Conservation (phyloP, 2,797 vertebrate species). For the Notolepis coatsorum region DNA sequence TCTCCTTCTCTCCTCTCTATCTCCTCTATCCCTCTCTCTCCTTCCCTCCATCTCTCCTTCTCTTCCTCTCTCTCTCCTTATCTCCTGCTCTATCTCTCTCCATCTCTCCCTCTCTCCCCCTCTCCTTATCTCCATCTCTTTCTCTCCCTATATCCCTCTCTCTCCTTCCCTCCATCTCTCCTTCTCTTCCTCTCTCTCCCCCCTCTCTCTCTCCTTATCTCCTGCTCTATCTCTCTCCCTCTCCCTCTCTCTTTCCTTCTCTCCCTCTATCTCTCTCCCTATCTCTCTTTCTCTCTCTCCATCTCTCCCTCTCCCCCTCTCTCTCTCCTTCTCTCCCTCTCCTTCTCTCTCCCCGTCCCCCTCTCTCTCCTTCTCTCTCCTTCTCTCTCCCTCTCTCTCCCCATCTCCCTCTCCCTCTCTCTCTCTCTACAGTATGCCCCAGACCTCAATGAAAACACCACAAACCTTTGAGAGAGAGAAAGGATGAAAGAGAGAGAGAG, state of each 20-base stretch:
- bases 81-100: no score
- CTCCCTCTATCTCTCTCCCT: neutral
- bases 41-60: no score
- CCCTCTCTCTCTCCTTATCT: neutral
- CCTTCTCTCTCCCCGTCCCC: neutral
- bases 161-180: neutral
- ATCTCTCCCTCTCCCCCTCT: constrained; percentile 20
- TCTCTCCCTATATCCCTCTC: neutral
- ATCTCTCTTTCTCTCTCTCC: neutral
- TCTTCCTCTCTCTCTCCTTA: no score
- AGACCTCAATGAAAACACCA: constrained; percentile 4
- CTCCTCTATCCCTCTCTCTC: no score
- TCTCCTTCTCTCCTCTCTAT: no score
- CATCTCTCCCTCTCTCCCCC: no score
- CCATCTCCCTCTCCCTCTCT: constrained; percentile 22
- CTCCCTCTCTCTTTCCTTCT: neutral
- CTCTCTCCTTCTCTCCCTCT: neutral
- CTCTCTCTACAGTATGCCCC: constrained; percentile 3
- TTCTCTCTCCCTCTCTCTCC: neutral
- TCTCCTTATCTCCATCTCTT: neutral
- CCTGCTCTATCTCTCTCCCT: neutral
- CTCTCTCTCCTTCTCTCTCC: neutral
- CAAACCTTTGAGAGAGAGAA: neutral
- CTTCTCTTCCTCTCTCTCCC: neutral
- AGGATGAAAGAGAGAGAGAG: neutral